Percentiles rank a stretch among this genome's conserved stretches.
These are phyloP conservation scores for Epirrhoe tristata DNA, from an alignment of 2,888 invertebrate species.

Conservation along the genomic window DNA sequence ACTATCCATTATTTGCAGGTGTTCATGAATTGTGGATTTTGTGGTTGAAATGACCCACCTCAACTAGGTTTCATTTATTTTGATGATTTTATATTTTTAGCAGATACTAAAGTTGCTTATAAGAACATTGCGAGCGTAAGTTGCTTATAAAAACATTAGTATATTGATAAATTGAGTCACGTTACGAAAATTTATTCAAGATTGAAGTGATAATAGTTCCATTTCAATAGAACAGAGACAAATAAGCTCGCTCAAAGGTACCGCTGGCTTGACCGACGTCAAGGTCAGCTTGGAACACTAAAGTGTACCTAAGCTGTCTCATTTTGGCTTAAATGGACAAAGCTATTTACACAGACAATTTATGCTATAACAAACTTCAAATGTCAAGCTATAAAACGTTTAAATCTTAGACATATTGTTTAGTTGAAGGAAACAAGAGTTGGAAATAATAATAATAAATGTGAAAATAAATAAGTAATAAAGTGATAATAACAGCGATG, in stretches of 20 bases:
- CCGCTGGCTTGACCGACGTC: slow-evolving; percentile 31
- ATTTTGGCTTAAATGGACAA: slow-evolving; percentile 19
- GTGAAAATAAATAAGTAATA: no score
- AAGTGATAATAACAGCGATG: no score
- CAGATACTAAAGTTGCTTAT: slow-evolving; percentile 7
- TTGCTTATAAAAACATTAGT: neutral
- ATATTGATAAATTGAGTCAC: slow-evolving; percentile 28
- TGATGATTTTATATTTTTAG: slow-evolving; percentile 1
- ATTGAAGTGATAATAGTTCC: slow-evolving; percentile 25
- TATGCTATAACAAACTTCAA: slow-evolving; percentile 1
- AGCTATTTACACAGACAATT: slow-evolving; percentile 13
- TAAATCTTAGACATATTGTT: neutral
- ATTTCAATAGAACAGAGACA: slow-evolving; percentile 33
- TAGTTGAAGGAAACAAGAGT: no score
- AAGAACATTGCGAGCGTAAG: neutral
- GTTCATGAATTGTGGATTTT: slow-evolving; percentile 26
- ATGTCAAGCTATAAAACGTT: slow-evolving; percentile 4
- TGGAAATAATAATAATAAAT: no score
- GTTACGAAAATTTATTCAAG: slow-evolving; percentile 31
- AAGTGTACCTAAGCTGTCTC: slow-evolving; percentile 21
- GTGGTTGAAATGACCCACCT: slow-evolving; percentile 13
- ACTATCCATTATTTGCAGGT: slow-evolving; percentile 23
- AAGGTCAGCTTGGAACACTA: slow-evolving; percentile 22
- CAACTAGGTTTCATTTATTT: slow-evolving; percentile 13
- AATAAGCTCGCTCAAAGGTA: slow-evolving; percentile 34